Evolutionary conservation across 2,888 invertebrate species (phyloP).

Genomic region (Ferrisia virgata): DNA sequence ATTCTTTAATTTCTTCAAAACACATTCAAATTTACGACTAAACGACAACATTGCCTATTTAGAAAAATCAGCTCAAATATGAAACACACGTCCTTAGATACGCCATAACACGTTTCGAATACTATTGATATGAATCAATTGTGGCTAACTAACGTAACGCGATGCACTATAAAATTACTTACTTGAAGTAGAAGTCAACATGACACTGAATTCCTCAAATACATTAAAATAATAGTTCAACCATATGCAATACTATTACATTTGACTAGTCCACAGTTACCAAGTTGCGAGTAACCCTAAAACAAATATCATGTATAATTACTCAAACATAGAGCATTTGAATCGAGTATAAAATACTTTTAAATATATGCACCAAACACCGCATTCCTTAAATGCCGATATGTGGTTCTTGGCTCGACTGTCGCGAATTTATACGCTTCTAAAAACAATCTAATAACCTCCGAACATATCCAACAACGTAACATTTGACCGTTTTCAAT

Average conservation of each 20-base stretch:
- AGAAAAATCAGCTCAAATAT: neutral
- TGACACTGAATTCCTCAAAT: neutral
- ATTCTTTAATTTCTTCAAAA: neutral
- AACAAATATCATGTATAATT: neutral
- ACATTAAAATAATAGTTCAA: neutral
- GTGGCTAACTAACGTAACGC: neutral
- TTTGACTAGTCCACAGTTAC: neutral
- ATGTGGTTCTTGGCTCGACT: neutral
- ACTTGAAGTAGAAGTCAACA: constrained; percentile 23
- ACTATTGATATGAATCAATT: neutral
- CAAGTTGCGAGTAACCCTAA: neutral
- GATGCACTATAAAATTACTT: neutral
- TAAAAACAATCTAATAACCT: neutral
- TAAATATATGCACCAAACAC: neutral
- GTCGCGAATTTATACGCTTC: too few species aligned
- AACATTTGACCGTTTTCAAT: neutral
- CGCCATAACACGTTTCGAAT: neutral
- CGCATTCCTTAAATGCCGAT: constrained; percentile 29
- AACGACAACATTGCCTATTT: neutral
- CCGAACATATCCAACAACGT: neutral
- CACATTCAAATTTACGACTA: neutral
- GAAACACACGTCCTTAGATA: neutral
- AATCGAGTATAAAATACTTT: neutral
- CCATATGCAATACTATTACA: neutral
- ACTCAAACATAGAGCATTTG: neutral